Evolutionary conservation across 2,113 vertebrate species (phyloP), one percentile per base, ranked within the genome.

Genomic region (Pluvianellus socialis): DNA sequence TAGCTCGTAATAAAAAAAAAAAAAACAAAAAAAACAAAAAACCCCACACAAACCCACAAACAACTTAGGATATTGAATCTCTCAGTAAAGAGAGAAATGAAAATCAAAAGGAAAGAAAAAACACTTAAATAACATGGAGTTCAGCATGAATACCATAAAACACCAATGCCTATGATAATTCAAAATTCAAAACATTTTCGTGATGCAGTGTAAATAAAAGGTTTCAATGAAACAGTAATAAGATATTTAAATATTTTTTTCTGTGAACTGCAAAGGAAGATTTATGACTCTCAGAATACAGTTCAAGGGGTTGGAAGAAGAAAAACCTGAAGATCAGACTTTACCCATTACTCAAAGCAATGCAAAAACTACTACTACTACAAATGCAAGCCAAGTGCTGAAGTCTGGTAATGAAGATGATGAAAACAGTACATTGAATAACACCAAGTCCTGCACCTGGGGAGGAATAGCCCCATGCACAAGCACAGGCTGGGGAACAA

Each of bases 171-270:
- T 77, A 49, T 7, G 35, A 40, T 26, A 88, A 90, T 67, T 90
- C 32, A 75, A 79, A 88, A 49, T 89, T 74, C 45, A 92, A 94
- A 94, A 84, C 40, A 83, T 44, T 84, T 91, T 42, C 83, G 58
- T 96, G 75, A 92, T 85, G 58, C n/a, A 56, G 66, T 85, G 92
- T 79, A 83, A 94, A 86, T 70, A 94, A 90, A 92, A 85, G 62
- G 72, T 52, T 93, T 96, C 95, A 92, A 97, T 94, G 86, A 96
- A 91, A 76, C 80, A 70, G 21, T 52, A 84, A 80, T 92, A 83
- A 92, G 53, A 65, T 55, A 16, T 47, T 89, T 85, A 82, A 95
- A 86, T 92, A 88, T 86, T 92, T 86, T 93, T 55, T 75, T 94
- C 85, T 68, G 82, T 49, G 96, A 97, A 92, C 87, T 70, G 56